Evolutionary conservation across 2,113 vertebrate species (phyloP).

Genomic region (Marcusenius ussheri): DNA sequence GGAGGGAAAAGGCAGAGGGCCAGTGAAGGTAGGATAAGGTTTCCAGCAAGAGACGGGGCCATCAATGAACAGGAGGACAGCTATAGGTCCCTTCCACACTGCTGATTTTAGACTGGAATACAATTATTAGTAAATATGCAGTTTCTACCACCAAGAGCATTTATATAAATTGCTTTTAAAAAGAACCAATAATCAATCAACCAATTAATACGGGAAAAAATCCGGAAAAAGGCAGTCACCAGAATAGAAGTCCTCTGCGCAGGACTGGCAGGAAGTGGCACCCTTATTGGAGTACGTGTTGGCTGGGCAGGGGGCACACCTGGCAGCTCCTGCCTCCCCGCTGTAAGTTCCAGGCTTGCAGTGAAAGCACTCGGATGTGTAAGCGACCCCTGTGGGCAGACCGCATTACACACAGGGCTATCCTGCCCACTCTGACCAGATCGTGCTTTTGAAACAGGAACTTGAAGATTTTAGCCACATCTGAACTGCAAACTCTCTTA

Average conservation of each 20-base stretch:
- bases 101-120: not conserved
- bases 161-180: not conserved
- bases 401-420: not conserved
- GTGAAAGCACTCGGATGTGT: constrained; percentile 91
- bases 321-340: constrained; percentile 63
- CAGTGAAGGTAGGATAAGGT: not conserved
- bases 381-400: constrained; percentile 71
- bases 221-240: constrained; percentile 53
- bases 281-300: constrained; percentile 76
- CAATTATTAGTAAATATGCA: not conserved
- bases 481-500: not conserved
- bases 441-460: not conserved
- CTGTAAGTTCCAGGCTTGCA: constrained; percentile 85
- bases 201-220: not conserved
- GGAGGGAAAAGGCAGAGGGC: not conserved
- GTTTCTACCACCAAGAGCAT: not conserved
- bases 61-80: not conserved
- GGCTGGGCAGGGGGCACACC: constrained; percentile 68
- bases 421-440: not conserved
- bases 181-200: not conserved
- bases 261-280: constrained; percentile 74
- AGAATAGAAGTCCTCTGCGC: constrained; percentile 67
- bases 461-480: not conserved
- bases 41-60: too few relatives aligned
- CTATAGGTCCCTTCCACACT: not conserved